A percentile compares a stretch with the other conserved stretches of the same genome.
phyloP scores from a whole-genome alignment of 2,888 invertebrate species.

The Himalopsyche tibetana region DNA sequence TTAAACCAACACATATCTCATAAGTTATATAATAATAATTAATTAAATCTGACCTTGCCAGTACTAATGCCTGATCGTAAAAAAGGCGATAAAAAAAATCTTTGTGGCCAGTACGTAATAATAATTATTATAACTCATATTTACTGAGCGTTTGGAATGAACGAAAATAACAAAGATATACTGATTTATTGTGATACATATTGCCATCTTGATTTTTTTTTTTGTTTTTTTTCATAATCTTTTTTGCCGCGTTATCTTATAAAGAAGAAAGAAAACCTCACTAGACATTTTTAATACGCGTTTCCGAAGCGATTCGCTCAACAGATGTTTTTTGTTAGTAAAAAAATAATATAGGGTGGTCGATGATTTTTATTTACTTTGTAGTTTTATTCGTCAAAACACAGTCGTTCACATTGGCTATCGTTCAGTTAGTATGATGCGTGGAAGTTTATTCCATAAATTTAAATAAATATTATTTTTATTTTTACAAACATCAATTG shows the following conservation, averaged over 20 bases:
- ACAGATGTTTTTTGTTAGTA: neutral
- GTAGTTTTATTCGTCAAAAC: conserved; percentile 10
- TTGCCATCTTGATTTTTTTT: neutral
- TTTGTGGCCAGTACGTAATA: neutral
- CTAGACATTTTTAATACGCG: neutral
- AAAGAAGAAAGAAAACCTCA: neutral
- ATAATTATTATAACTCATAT: neutral
- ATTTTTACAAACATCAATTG: too few relatives aligned
- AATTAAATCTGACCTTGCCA: neutral
- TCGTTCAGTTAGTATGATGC: neutral
- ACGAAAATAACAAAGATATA: neutral
- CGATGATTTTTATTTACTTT: conserved; percentile 15
- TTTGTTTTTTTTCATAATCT: neutral
- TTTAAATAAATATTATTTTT: too few relatives aligned
- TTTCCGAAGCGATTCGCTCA: neutral
- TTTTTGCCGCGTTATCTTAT: neutral
- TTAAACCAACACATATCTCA: neutral
- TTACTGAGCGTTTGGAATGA: neutral
- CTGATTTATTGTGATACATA: neutral
- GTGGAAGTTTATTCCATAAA: neutral
- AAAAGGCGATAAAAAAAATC: conserved; percentile 6
- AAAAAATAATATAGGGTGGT: neutral
- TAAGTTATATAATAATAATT: neutral
- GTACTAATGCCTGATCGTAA: neutral
- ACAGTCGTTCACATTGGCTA: neutral